Conservation (phyloP, 2,888 invertebrate species). For the Palloptera scutellata region DNA sequence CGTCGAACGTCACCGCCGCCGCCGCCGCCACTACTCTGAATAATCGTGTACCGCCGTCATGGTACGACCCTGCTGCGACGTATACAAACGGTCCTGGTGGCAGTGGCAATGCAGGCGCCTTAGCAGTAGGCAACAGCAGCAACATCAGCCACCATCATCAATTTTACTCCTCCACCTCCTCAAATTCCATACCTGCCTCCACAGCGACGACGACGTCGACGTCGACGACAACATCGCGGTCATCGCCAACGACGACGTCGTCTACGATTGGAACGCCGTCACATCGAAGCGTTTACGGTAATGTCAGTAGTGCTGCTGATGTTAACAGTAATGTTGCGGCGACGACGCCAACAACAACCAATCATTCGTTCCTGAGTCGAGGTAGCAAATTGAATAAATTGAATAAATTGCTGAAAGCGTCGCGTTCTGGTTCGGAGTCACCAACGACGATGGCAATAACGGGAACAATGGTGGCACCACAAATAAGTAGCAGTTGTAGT, state of each 20-base stretch:
- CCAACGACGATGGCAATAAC: slow-evolving; percentile 58
- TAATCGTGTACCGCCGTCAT: slow-evolving; percentile 61
- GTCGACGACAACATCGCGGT: slow-evolving; percentile 15
- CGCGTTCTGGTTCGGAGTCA: slow-evolving; percentile 67
- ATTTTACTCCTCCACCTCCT: slow-evolving; percentile 38
- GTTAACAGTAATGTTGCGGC: slow-evolving; percentile 31
- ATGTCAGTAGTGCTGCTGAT: slow-evolving; percentile 27
- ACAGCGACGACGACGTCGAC: slow-evolving; percentile 40
- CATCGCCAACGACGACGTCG: slow-evolving; percentile 35
- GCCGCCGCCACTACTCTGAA: slow-evolving; percentile 54
- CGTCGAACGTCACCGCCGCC: slow-evolving; percentile 50
- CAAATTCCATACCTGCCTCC: slow-evolving; percentile 56
- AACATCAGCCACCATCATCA: slow-evolving; percentile 35
- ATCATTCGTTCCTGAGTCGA: slow-evolving; percentile 55
- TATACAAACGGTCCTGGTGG: slow-evolving; percentile 61
- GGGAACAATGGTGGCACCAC: slow-evolving; percentile 43
- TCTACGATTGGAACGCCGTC: slow-evolving; percentile 37
- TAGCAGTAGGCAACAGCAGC: slow-evolving; percentile 47
- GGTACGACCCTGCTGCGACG: slow-evolving; percentile 64
- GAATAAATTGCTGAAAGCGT: slow-evolving; percentile 53
- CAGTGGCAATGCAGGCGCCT: slow-evolving; percentile 61
- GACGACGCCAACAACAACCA: slow-evolving; percentile 34
- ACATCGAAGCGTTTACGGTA: slow-evolving; percentile 37
- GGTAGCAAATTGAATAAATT: slow-evolving; percentile 54
- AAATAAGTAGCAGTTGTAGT: slow-evolving; percentile 53